Evolutionary conservation across 2,113 vertebrate species (phyloP).

Genomic region (Salminus brasiliensis): DNA sequence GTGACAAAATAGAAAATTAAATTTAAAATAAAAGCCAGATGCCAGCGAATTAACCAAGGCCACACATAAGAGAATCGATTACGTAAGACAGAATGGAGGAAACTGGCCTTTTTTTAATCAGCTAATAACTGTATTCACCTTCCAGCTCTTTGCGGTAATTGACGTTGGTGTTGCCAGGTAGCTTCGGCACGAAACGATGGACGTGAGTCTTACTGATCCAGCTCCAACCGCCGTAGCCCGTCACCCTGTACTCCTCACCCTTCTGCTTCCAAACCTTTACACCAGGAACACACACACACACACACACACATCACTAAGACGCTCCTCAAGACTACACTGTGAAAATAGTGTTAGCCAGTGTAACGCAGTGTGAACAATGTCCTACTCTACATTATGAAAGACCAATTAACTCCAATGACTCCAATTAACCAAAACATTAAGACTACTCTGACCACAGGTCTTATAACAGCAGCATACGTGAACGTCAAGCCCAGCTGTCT

Average conservation of each 20-base stretch:
- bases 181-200: conserved; percentile 85
- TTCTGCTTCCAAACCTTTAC: conserved; percentile 98
- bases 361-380: no score
- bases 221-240: conserved; percentile 96
- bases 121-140: conserved; percentile 59
- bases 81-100: not conserved
- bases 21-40: not conserved
- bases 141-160: conserved; percentile 84
- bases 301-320: not conserved
- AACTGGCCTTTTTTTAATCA: not conserved
- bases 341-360: no score
- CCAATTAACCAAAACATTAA: no score
- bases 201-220: conserved; percentile 97
- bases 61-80: not conserved
- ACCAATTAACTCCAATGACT: no score
- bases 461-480: no score
- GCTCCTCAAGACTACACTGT: no score
- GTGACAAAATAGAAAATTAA: conserved; percentile 26
- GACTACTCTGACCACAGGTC: no score
- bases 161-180: conserved; percentile 97
- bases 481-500: no score
- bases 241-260: conserved; percentile 97
- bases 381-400: no score
- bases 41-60: not conserved
- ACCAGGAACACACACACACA: not conserved